phyloP scores from a whole-genome alignment of 1,140 invertebrate species.

The Penaeus indicus region DNA sequence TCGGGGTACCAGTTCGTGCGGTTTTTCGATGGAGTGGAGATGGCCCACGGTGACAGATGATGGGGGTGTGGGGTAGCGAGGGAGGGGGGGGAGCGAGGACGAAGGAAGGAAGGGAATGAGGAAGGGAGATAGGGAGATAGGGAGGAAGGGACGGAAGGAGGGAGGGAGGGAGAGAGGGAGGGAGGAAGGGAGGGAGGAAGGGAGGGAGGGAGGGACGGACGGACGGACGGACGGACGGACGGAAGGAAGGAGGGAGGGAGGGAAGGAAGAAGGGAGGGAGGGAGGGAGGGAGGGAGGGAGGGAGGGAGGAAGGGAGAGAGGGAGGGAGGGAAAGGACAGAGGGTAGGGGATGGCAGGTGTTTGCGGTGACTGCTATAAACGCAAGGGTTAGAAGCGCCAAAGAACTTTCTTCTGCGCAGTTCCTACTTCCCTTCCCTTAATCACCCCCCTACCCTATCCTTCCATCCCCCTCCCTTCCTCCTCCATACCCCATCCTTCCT shows the following conservation, averaged over 20 bases:
- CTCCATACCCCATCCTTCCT: too few relatives aligned
- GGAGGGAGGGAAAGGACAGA: neutral
- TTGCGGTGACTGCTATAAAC: too few relatives aligned
- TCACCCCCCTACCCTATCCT: too few relatives aligned
- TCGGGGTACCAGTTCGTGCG: too few relatives aligned
- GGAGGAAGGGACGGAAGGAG: neutral
- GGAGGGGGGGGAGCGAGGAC: neutral
- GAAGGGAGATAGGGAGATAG: slow-evolving; percentile 9
- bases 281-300: neutral
- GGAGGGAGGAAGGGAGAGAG: neutral
- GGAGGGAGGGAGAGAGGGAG: neutral
- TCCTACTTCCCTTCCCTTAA: too few relatives aligned
- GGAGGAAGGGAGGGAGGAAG: neutral
- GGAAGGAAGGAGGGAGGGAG: neutral
- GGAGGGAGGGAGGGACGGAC: neutral
- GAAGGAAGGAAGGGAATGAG: neutral
- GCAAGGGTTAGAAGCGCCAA: too few relatives aligned
- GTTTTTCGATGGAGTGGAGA: too few relatives aligned
- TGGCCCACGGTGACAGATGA: neutral
- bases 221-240: too few relatives aligned
- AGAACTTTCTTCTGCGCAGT: too few relatives aligned
- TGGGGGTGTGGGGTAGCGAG: neutral
- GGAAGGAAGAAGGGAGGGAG: neutral
- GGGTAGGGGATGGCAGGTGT: too few relatives aligned
- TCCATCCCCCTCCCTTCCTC: too few relatives aligned